Evolutionary conservation across 1,140 invertebrate species (phyloP), one percentile per base, ranked within the genome.

Genomic region (Potamilus streckersoni): DNA sequence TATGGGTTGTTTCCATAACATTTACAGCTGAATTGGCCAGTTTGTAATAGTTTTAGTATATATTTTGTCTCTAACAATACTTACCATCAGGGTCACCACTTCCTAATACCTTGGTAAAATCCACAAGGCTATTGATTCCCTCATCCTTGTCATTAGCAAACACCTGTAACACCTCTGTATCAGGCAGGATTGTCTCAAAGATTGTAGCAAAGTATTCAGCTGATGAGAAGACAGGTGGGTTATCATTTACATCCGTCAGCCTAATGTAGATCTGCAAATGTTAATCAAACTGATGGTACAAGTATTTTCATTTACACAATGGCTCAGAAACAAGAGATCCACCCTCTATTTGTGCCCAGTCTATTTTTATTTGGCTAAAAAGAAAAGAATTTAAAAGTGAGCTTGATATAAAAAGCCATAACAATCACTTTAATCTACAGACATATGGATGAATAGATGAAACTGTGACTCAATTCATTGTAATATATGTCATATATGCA

Each of bases 101-200:
- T 19, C 94, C 94, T 11, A 89, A 89, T 17, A 94, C 87, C 38
- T 97, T 96, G 23, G 88, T 91, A 84, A 95, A 97, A 60, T 90
- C 90, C 27, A 97, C 92, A 78, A 93, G 92, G 14, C 93, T 95
- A 86, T 96, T 95, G 2, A 93, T 78, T 2, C 94, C 94, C 64
- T 93, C 92, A 86, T 98, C 96, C 38, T 91, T 91, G 89, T 98
- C 96, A 20, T 92, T 93, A 1, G 95, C 95, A 63, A 92, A 91
- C 65, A 93, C 91, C 87, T 96, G 94, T 16, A 97, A 86, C 56
- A 97, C 76, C 14, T 80, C 75, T 94, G 95, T 4, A 93, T 94
- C 86, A 93, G 93, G 55, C 16, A 94, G 92, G 16, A 96, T 92
- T 86, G 96, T 86, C 62, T 88, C 86, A 19, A 81, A 82, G 57